phyloP scores from a whole-genome alignment of 2,113 vertebrate genomes.

The Hippopotamus amphibius region DNA sequence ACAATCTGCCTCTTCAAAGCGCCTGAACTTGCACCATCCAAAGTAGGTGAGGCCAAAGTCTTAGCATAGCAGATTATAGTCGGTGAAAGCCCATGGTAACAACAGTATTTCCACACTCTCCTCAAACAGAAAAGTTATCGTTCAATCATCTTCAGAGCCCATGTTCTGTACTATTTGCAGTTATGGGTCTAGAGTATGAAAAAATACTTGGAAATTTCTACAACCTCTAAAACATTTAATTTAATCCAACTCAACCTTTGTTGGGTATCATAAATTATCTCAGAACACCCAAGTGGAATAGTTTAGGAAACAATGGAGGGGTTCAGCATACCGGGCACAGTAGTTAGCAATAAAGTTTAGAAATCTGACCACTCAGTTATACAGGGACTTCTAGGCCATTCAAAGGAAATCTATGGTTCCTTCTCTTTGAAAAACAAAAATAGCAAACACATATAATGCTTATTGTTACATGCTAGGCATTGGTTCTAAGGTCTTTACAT shows the following conservation, averaged over 20 bases:
- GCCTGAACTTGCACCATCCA: neutral
- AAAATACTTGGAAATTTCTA: neutral
- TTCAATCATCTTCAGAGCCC: neutral
- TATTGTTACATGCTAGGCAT: neutral
- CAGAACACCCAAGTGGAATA: neutral
- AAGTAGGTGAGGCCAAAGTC: neutral
- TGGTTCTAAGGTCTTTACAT: neutral
- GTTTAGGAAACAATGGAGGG: neutral
- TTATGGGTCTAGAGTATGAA: neutral
- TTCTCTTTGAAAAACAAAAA: conserved; percentile 6
- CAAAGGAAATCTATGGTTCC: neutral
- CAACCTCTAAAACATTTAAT: neutral
- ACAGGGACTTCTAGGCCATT: neutral
- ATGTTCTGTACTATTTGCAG: neutral
- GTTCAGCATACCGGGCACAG: neutral
- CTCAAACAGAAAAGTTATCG: conserved; percentile 1
- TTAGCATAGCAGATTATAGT: neutral
- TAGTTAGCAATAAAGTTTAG: neutral
- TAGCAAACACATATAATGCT: neutral
- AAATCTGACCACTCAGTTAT: neutral
- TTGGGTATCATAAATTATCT: neutral
- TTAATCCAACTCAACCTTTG: neutral
- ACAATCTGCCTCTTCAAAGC: neutral
- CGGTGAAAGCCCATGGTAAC: neutral
- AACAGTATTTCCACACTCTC: neutral